Base-by-base conservation (phyloP, 2,888 invertebrate species). In the Caradrina clavipalpis region DNA sequence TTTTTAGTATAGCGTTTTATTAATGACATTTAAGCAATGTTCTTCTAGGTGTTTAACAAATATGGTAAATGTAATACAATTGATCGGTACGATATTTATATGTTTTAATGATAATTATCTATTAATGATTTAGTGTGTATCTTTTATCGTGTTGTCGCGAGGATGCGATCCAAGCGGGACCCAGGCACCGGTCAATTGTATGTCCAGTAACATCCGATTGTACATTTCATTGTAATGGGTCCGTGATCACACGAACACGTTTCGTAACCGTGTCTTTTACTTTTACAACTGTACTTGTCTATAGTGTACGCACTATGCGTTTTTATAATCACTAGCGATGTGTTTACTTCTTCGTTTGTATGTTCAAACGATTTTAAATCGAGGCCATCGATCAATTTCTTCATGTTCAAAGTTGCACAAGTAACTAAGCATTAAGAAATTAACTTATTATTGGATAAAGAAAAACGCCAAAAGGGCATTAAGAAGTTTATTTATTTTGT, bases 141-240 rank as follows among this genome's bases (percentile, higher is more conserved):
- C 26, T 35, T 65, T 76, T 49, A 59, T 22, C 51, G 60, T 64
- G 68, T 60, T 77, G 64, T 70, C 45, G 74, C 54, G 66, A 75
- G 76, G 69, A 75, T 79, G 76, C 69, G 71, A 84, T 77, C 73
- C 73, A 68, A 78, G 65, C 72, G 82, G 84, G 87, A 81, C 85
- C 83, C 81, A 72, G 66, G 73, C 67, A 78, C 89, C 89, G 92
- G 85, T 91, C 91, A 88, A 78, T 91, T 90, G 90, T 90, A 87
- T 86, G 75, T 82, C 79, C 73, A 84, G 86, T 86, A 88, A 82
- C 86, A 87, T 82, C 81, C 80, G 87, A 93, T 94, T 94, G 94
- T 94, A 94, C 95, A 93, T 95, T 95, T 95, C 95, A 95, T 93
- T 93, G 94, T 94, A 92, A 88, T 91, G 95, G 95, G 95, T 94